Base-by-base conservation (phyloP, 2,113 vertebrate species). In the Sander lucioperca region DNA sequence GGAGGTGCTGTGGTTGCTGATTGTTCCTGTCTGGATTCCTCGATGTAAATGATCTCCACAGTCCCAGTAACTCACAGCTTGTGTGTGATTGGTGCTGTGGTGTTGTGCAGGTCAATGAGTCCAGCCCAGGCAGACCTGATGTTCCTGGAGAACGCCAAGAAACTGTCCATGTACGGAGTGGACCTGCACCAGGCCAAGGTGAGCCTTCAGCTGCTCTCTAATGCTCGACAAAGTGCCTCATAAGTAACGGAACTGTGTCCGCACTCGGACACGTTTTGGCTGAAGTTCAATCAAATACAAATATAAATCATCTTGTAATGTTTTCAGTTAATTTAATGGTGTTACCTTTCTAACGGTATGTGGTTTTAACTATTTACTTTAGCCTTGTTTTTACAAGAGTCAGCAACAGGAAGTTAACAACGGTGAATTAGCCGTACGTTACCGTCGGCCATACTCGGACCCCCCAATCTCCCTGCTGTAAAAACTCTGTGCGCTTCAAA, bases 81-180 rank as follows among this genome's bases (percentile, higher is more conserved):
- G 0, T 76, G 14, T 59, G 67, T 43, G 25, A 18, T 58, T 69
- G 11, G 6, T 58, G 12, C 23, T 74, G 48, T 65, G 56, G 5
- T 67, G 47, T 43, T 68, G 68, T 71, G 21, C 92, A 99, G 98
- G 83, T 96, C 97, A 18, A 99, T 99, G 97, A 98, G 95, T 91
- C 98, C 98, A 69, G 98, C 98, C 48, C 98, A 99, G 86, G 97
- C 98, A 82, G 98, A 99, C 88, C 87, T 98, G 93, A 97, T 98
- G 95, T 99, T 99, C 85, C 96, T 99, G 86, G 98, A 99, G 93
- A 99, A 99, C 83, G 98, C 98, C 86, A 99, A 99, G 93, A 99
- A 99, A 80, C 94, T 99, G 3, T 97, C 98, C 0, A 99, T 99
- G 98, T 99, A 99, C 27, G 98, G 98, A 56, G 96, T 99, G 16